Evolutionary conservation across 2,797 vertebrate species (phyloP).

Genomic region (Limnodromus scolopaceus): DNA sequence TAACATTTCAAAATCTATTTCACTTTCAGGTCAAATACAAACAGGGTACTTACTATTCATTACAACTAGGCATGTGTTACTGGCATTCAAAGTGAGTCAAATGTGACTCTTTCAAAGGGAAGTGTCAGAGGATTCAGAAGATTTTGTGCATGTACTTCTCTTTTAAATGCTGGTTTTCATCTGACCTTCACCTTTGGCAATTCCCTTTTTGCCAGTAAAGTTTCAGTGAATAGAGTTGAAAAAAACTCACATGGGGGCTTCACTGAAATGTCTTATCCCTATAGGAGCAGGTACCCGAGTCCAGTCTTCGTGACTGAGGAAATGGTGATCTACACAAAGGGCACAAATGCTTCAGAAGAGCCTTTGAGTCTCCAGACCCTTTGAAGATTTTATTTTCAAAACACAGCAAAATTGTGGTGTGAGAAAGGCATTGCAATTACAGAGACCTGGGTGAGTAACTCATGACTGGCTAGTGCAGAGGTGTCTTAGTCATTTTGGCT

Average conservation of each 20-base stretch:
- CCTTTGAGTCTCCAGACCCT: not conserved
- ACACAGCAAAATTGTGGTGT: not conserved
- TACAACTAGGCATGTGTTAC: not conserved
- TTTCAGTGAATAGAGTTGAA: not conserved
- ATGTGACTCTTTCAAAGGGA: constrained; percentile 1
- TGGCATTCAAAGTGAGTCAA: not conserved
- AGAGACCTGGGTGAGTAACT: not conserved
- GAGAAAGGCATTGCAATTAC: not conserved
- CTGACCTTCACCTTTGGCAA: not conserved
- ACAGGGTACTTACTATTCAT: not conserved
- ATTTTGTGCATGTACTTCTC: not conserved
- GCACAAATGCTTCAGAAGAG: not conserved
- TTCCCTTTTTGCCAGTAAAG: not conserved
- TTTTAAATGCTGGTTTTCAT: not conserved
- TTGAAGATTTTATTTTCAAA: constrained; percentile 18
- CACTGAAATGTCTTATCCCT: not conserved
- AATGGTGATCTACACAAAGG: not conserved
- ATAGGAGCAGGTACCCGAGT: not conserved
- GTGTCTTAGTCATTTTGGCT: not conserved
- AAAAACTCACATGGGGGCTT: not conserved
- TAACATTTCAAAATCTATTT: constrained; percentile 13
- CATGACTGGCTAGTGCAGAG: not conserved
- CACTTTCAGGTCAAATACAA: constrained; percentile 23
- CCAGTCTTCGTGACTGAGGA: not conserved
- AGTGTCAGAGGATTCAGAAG: not conserved